phyloP scores from a whole-genome alignment of 1,140 invertebrate genomes.

The Caenorhabditis remanei region DNA sequence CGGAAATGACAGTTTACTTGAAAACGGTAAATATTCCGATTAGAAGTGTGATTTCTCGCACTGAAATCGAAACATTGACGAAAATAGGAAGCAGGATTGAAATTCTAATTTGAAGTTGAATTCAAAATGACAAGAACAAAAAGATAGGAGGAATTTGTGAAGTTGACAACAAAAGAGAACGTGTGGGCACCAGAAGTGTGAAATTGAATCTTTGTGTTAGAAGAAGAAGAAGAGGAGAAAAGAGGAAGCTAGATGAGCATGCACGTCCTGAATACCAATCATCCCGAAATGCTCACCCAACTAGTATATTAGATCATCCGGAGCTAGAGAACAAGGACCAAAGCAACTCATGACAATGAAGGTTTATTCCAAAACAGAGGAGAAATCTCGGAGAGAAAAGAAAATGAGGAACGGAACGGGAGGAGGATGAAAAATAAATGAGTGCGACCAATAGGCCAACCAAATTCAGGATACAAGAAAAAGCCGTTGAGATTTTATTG shows the following conservation, averaged over 20 bases:
- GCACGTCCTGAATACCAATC: conserved; percentile 50
- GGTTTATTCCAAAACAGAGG: conserved; percentile 7
- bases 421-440: background rate
- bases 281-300: conserved; percentile 54
- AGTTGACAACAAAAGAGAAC: conserved; percentile 47
- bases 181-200: conserved; percentile 50
- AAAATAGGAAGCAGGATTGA: too few relatives aligned
- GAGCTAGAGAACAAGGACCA: conserved; percentile 42
- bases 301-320: conserved; percentile 55
- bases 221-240: background rate
- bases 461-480: too few relatives aligned
- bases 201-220: conserved; percentile 53
- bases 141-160: conserved; percentile 43
- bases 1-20: conserved; percentile 23
- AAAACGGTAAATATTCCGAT: background rate
- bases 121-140: conserved; percentile 20
- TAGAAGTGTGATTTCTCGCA: conserved; percentile 22
- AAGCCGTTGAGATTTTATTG: too few relatives aligned
- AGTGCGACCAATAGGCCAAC: background rate
- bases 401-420: background rate
- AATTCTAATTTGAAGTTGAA: background rate
- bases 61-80: background rate
- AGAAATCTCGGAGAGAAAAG: background rate
- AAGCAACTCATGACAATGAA: conserved; percentile 41
- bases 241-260: conserved; percentile 2